Evolutionary conservation across 2,888 invertebrate species (phyloP).

Genomic region (Rhamphomyia laevipes): DNA sequence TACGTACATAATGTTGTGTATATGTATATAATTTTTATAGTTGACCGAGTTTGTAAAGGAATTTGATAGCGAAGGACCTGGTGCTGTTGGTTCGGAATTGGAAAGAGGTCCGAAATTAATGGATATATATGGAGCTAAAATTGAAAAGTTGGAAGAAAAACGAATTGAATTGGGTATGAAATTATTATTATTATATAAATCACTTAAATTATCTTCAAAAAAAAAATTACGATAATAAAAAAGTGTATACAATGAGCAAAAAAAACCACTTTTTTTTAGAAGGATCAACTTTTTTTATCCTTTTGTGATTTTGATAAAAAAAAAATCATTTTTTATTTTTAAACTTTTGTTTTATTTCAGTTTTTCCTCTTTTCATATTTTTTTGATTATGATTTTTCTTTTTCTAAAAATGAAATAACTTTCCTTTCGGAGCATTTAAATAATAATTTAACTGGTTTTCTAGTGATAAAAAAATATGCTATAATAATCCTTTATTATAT

Average conservation of each 20-base stretch:
- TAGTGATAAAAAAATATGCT: not conserved
- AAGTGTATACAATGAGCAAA: too few species aligned
- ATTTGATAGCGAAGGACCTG: conserved; percentile 68
- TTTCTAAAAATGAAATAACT: too few species aligned
- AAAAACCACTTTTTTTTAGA: too few species aligned
- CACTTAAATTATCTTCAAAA: not conserved
- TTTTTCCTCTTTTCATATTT: too few species aligned
- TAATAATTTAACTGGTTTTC: too few species aligned
- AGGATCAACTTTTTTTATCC: not conserved
- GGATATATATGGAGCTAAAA: conserved; percentile 44
- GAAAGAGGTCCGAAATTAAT: conserved; percentile 59
- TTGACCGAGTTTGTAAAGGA: conserved; percentile 52
- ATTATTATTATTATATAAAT: not conserved
- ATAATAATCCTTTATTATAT: conserved; percentile 19
- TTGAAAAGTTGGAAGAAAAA: conserved; percentile 53
- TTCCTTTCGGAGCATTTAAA: too few species aligned
- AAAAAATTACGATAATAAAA: too few species aligned
- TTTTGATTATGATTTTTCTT: too few species aligned
- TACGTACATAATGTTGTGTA: too few species aligned
- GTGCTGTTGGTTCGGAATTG: conserved; percentile 63
- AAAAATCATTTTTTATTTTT: conserved; percentile 10
- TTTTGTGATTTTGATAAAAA: conserved; percentile 1
- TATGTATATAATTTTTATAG: conserved; percentile 17
- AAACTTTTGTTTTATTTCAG: not conserved
- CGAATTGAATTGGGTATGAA: conserved; percentile 39